These are phyloP conservation scores for Steatocranus sp. DNA, from an alignment of 2,797 vertebrate species.

Conservation along the genomic window DNA sequence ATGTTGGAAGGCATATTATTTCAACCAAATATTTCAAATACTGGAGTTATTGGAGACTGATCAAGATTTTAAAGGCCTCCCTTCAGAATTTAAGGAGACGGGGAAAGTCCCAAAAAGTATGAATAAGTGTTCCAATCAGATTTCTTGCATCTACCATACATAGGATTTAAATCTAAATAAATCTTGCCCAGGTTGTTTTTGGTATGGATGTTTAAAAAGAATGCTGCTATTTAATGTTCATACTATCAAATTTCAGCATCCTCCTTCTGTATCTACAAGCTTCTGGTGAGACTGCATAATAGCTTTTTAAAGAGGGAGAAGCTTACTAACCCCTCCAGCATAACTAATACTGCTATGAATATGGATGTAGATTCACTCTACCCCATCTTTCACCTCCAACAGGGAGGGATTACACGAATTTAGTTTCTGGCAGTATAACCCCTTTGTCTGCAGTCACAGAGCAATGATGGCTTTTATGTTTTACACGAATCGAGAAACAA, in stretches of 20 bases:
- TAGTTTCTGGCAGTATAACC: neutral
- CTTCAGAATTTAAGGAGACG: neutral
- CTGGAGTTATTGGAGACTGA: neutral
- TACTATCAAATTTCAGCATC: neutral
- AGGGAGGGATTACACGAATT: neutral
- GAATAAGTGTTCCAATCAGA: neutral
- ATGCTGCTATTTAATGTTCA: neutral
- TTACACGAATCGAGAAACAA: neutral
- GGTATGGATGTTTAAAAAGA: neutral
- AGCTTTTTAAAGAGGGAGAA: neutral
- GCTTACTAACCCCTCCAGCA: neutral
- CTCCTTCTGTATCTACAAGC: neutral
- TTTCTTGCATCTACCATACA: neutral
- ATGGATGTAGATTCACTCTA: neutral
- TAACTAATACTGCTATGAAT: neutral
- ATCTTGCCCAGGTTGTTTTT: neutral
- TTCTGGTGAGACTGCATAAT: neutral
- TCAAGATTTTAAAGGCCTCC: neutral
- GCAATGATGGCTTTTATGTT: conserved; percentile 1
- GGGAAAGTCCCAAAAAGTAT: neutral
- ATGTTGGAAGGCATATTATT: neutral
- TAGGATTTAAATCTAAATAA: neutral
- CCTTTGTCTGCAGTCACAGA: conserved; percentile 1
- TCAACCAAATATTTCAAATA: neutral
- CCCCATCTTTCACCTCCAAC: neutral